Base-by-base conservation (phyloP, 2,888 invertebrate genomes). In the Eupsilia transversa region DNA sequence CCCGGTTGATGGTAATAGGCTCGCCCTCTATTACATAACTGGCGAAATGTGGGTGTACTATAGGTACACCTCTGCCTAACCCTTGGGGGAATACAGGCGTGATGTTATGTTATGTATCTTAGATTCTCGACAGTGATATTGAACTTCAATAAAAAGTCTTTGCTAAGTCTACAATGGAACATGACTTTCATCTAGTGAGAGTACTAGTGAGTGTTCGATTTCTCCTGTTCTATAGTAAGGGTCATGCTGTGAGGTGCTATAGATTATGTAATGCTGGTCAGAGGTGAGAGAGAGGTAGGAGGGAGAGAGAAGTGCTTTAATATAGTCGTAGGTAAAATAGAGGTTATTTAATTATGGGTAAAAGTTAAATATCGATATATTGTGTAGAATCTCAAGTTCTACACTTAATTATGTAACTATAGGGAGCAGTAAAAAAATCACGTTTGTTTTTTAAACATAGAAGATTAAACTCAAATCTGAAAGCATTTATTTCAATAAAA, bases 161-260 rank as follows among this genome's bases (percentile, higher is more conserved):
- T 17, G 7, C 7, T 6, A 17, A 17, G 3, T 17, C 0, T 2
- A 30, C 9, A 68, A 74, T 33, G 49, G n/a, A 14, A 27, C 43
- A 49, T 43, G 12, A 43, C 82, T 82, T 70, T 76, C 54, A 57
- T 84, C 66, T 71, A 43, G 54, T 43, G 76, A 85, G 75, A 84
- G n/a, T n/a, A n/a, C n/a, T n/a, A n/a, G n/a, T n/a, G n/a, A n/a
- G 72, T 66, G 59, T 66, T 35, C 63, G 83, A 85, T 82, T 83
- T 82, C 76, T 67, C 83, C 46, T 59, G 57, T 43, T 79, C 57
- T 52, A 63, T n/a, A n/a, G 69, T 27, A 46, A 64, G 67, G 77
- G 67, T 77, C 74, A 54, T 35, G 63, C 43, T 38, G 57, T 64
- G 38, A 43, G 56, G 69, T 49, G 0, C n/a, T 23, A 41, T 46